Conservation (phyloP, 2,797 vertebrate genomes). For the Eutrigla gurnardus region DNA sequence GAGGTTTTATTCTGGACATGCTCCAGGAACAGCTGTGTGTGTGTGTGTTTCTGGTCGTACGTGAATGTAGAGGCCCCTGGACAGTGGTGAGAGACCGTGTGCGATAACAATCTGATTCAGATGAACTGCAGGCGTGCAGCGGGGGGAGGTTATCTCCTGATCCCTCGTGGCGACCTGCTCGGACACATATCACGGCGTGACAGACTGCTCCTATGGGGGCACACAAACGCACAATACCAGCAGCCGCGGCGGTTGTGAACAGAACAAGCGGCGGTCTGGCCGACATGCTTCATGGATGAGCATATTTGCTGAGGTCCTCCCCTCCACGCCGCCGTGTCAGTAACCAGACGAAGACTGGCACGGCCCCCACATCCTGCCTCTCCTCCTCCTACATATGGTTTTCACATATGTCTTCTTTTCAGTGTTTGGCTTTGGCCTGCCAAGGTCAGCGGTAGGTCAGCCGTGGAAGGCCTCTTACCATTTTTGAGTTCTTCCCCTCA, state of each 20-base stretch:
- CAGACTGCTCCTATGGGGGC: slow-evolving; percentile 56
- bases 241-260: slow-evolving; percentile 44
- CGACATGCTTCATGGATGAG: slow-evolving; percentile 77
- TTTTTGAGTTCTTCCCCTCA: slow-evolving; percentile 48
- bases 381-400: slow-evolving; percentile 68
- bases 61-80: slow-evolving; percentile 56
- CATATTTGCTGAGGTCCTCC: slow-evolving; percentile 67
- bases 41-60: slow-evolving; percentile 38
- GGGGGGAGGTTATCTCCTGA: slow-evolving; percentile 66
- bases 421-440: slow-evolving; percentile 57
- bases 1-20: slow-evolving; percentile 32
- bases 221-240: slow-evolving; percentile 27
- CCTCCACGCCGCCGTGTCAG: slow-evolving; percentile 63
- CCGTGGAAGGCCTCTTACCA: slow-evolving; percentile 44
- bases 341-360: slow-evolving; percentile 73
- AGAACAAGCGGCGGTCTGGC: slow-evolving; percentile 47
- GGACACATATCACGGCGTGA: slow-evolving; percentile 68
- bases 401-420: slow-evolving; percentile 70
- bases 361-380: slow-evolving; percentile 59
- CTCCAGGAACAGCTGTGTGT: slow-evolving; percentile 15
- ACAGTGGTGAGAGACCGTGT: slow-evolving; percentile 50
- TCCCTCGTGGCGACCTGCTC: slow-evolving; percentile 65
- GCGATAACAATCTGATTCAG: slow-evolving; percentile 76
- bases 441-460: slow-evolving; percentile 70
- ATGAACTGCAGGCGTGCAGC: slow-evolving; percentile 62